Evolutionary conservation across 2,797 vertebrate genomes (phyloP).

Genomic region (Spea hammondii): DNA sequence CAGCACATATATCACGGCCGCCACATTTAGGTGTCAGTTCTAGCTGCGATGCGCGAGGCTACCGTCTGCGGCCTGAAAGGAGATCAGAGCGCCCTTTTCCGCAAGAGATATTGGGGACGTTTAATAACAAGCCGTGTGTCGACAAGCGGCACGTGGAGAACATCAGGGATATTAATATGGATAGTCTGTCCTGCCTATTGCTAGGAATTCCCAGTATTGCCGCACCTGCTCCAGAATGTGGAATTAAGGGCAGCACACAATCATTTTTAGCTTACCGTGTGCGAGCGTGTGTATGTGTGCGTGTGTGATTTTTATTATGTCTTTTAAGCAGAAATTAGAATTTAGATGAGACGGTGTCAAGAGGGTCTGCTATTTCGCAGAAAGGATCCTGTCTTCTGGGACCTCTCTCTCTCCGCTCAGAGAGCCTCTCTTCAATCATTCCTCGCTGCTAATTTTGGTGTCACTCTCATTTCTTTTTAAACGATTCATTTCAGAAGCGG

Average conservation of each 20-base stretch:
- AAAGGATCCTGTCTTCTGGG: conserved; percentile 51
- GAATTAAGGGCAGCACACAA: conserved; percentile 60
- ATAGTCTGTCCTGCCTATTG: conserved; percentile 45
- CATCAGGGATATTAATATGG: conserved; percentile 51
- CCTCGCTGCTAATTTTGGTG: conserved; percentile 99
- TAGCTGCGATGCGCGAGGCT: conserved; percentile 5
- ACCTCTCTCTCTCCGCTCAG: conserved; percentile 65
- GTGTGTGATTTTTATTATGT: conserved; percentile 56
- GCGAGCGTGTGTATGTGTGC: conserved; percentile 43
- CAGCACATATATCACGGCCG: conserved; percentile 16
- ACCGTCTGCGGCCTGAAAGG: conserved; percentile 23
- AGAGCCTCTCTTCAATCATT: conserved; percentile 99
- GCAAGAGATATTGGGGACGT: conserved; percentile 40
- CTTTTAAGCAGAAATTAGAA: conserved; percentile 71
- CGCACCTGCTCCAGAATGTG: conserved; percentile 55
- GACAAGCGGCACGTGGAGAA: conserved; percentile 41
- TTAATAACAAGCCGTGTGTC: conserved; percentile 41
- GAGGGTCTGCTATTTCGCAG: conserved; percentile 66
- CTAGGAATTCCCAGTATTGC: conserved; percentile 47
- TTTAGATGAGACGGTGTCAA: conserved; percentile 64
- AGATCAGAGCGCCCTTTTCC: conserved; percentile 40
- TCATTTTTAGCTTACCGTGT: conserved; percentile 56
- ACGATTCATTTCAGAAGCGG: conserved; percentile 93
- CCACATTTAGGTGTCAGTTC: conserved; percentile 14
- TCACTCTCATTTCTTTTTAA: conserved; percentile 99